These are phyloP conservation scores for Nephila pilipes DNA, from an alignment of 1,140 invertebrate genomes.

Conservation along the genomic window DNA sequence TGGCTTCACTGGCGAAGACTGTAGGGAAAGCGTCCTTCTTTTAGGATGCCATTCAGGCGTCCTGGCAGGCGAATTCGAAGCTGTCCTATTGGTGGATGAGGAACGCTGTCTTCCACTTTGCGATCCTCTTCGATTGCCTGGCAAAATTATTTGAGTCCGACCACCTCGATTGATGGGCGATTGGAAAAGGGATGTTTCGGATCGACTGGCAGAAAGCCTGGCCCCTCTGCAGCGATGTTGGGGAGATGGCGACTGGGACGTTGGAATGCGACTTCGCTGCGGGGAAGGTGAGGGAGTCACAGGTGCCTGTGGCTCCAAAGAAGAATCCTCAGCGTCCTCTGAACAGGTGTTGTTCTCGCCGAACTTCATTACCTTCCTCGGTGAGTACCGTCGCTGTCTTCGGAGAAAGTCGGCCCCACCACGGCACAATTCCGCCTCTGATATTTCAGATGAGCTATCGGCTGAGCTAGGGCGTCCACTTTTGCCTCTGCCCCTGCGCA, in stretches of 20 bases:
- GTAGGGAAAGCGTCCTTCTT: conserved; percentile 59
- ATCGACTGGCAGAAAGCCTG: conserved; percentile 53
- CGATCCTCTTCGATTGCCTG: not conserved
- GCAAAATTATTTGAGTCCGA: conserved; percentile 14
- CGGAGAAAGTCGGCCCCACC: conserved; percentile 22
- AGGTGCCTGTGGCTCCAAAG: conserved; percentile 26
- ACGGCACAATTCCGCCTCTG: conserved; percentile 10
- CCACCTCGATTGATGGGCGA: conserved; percentile 49
- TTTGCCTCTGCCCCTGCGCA: conserved; percentile 36
- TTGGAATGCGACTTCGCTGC: conserved; percentile 52
- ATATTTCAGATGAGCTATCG: conserved; percentile 68
- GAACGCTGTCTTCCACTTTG: conserved; percentile 38
- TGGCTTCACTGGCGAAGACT: conserved; percentile 55
- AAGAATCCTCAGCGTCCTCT: conserved; percentile 65
- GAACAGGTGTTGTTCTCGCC: conserved; percentile 57
- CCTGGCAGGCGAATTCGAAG: conserved; percentile 53
- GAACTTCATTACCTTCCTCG: conserved; percentile 66
- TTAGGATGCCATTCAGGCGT: conserved; percentile 70
- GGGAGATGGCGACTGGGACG: conserved; percentile 58
- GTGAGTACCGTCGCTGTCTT: conserved; percentile 57
- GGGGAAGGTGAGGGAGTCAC: conserved; percentile 3
- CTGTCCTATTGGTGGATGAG: conserved; percentile 53
- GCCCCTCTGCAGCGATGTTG: conserved; percentile 50
- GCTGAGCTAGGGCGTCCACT: conserved; percentile 45
- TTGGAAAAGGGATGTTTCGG: conserved; percentile 66